phyloP scores from a whole-genome alignment of 2,888 invertebrate species.

The Mechanitis mazaeus region DNA sequence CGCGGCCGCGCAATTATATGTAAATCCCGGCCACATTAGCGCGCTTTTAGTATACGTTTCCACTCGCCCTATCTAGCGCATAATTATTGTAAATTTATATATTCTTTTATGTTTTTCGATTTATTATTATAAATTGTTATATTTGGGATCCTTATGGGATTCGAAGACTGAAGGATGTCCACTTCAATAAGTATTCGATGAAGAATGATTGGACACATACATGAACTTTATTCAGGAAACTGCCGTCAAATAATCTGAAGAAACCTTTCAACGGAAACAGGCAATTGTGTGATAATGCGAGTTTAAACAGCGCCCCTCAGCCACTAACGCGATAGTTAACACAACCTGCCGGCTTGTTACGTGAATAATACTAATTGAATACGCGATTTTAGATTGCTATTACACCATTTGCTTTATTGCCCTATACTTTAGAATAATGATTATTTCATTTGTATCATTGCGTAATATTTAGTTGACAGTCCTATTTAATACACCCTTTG shows the following conservation, averaged over 20 bases:
- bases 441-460: slow-evolving; percentile 11
- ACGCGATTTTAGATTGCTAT: slow-evolving; percentile 16
- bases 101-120: background rate
- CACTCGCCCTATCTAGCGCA: slow-evolving; percentile 4
- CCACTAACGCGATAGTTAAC: slow-evolving; percentile 23
- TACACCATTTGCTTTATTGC: slow-evolving; percentile 8
- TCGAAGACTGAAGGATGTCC: no score
- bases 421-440: slow-evolving; percentile 11
- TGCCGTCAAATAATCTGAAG: background rate
- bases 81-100: background rate
- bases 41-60: slow-evolving; percentile 13
- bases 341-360: slow-evolving; percentile 20
- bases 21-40: slow-evolving; percentile 24
- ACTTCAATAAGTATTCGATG: no score
- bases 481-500: background rate
- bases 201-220: background rate
- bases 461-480: slow-evolving; percentile 4
- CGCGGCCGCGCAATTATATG: slow-evolving; percentile 19
- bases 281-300: slow-evolving; percentile 15
- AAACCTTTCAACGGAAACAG: slow-evolving; percentile 9
- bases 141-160: no score
- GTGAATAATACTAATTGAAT: slow-evolving; percentile 24
- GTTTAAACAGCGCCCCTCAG: slow-evolving; percentile 15
- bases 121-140: no score
- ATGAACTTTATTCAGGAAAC: background rate